A percentile compares a stretch with the other conserved stretches of the same genome.
phyloP scores from a whole-genome alignment of 2,888 invertebrate species.

The Prenolepis imparis region DNA sequence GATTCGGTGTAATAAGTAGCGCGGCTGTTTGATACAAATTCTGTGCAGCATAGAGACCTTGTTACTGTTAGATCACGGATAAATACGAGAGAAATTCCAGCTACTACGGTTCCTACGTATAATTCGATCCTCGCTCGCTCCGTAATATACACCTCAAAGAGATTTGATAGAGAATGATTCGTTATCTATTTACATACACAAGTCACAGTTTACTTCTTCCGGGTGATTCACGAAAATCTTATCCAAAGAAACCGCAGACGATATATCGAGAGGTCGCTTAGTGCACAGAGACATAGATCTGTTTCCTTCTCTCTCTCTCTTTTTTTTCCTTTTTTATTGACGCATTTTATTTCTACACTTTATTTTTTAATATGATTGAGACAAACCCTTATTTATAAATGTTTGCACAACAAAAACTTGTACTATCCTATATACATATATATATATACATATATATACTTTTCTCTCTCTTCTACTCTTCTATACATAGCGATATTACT shows the following conservation, averaged over 20 bases:
- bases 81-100: slow-evolving; percentile 54
- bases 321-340: slow-evolving; percentile 43
- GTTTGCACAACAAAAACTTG: slow-evolving; percentile 58
- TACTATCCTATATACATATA: slow-evolving; percentile 60
- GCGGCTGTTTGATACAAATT: slow-evolving; percentile 66
- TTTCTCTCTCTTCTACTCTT: slow-evolving; percentile 60
- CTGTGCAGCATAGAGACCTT: slow-evolving; percentile 62
- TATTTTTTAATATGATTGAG: slow-evolving; percentile 25
- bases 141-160: slow-evolving; percentile 22
- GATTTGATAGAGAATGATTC: slow-evolving; percentile 16
- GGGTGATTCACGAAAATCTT: neutral
- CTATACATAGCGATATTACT: slow-evolving; percentile 68
- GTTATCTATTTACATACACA: neutral
- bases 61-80: slow-evolving; percentile 38
- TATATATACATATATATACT: neutral
- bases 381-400: slow-evolving; percentile 44
- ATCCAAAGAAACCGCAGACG: neutral
- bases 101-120: slow-evolving; percentile 27
- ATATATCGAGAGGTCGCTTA: slow-evolving; percentile 44
- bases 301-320: slow-evolving; percentile 6
- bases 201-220: slow-evolving; percentile 1
- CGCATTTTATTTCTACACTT: slow-evolving; percentile 30
- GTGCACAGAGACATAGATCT: slow-evolving; percentile 51
- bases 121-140: slow-evolving; percentile 12
- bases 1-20: slow-evolving; percentile 67